Percentiles rank a stretch among this genome's conserved stretches.
phyloP scores from a whole-genome alignment of 2,888 invertebrate genomes.

The Coronaproctus castanopsis region DNA sequence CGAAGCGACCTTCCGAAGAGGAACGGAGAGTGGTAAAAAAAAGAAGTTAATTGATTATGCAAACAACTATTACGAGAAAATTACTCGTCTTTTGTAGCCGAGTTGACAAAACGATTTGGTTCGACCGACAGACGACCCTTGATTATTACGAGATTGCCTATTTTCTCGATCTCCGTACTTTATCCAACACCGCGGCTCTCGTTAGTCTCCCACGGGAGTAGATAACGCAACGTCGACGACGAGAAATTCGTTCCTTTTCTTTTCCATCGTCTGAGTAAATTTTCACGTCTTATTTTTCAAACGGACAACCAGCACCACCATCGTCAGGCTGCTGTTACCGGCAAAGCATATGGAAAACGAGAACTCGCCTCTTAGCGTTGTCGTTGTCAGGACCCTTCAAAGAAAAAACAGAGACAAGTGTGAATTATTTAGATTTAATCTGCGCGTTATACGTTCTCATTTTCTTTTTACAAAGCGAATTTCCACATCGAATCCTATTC shows the following conservation, averaged over 20 bases:
- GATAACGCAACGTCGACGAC: not conserved
- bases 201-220: not conserved
- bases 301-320: not conserved
- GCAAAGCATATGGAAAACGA: too few species aligned
- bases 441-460: constrained; percentile 6
- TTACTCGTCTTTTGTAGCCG: too few species aligned
- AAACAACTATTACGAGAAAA: not conserved
- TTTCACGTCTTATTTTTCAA: not conserved
- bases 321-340: too few species aligned
- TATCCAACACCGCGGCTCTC: too few species aligned
- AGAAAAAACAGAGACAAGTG: constrained; percentile 13
- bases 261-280: too few species aligned
- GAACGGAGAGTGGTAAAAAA: too few species aligned
- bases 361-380: too few species aligned
- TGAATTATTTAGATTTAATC: constrained; percentile 15
- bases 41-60: constrained; percentile 11
- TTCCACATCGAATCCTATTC: constrained; percentile 2
- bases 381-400: constrained; percentile 14
- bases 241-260: not conserved
- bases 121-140: not conserved
- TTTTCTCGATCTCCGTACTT: too few species aligned
- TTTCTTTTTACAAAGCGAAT: constrained; percentile 1
- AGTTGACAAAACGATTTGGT: not conserved
- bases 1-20: too few species aligned
- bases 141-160: too few species aligned